Base-by-base conservation (phyloP, 1,140 invertebrate species). In the Delia radicum region DNA sequence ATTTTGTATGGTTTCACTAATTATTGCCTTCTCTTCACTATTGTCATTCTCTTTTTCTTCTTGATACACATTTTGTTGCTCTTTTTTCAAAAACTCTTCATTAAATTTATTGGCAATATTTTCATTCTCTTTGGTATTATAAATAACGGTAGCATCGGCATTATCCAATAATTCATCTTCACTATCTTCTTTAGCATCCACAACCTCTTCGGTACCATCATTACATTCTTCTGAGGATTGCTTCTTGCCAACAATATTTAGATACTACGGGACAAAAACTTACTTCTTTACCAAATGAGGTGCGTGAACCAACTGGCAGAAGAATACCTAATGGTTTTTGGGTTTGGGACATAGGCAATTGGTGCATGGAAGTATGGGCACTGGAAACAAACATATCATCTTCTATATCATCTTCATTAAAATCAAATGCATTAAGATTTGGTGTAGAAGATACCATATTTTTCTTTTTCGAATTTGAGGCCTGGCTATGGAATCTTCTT, bases 201-300 rank as follows among this genome's bases (percentile, higher is more conserved):
- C 79, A n/a, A 62, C 61, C 5, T 78, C 79, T 15, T 75, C 71
- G 1, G n/a, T 13, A 1, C 65, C 71, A 15, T 29, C 76, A 28
- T 72, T 72, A 27, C 24, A 73, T 73, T 86, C 85, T 33, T 85
- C 86, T 2, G 87, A 87, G 0, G 82, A 84, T 63, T 84, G 85
- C n/a, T 76, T 92, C 91, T 72, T 89, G 87, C 91, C 92, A 93
- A 79, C 90, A 92, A 33, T 93, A 91, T 82, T 93, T 91, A 18
- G 91, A 90, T 2, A 93, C 92, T 33, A 93, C 89, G 0, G 92
- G 92, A 79, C 91, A 92, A 79, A 93, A 93, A 75, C 90, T 90
- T 1, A 91, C 91, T 33, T 89, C 89, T 81, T 89, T 87, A 67
- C 82, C 80, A n/a, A 86, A 82, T 0, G 87, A 87, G 28, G 86